These are phyloP conservation scores for Emydura subglobosa DNA, from an alignment of 2,113 vertebrate species.

Conservation along the genomic window DNA sequence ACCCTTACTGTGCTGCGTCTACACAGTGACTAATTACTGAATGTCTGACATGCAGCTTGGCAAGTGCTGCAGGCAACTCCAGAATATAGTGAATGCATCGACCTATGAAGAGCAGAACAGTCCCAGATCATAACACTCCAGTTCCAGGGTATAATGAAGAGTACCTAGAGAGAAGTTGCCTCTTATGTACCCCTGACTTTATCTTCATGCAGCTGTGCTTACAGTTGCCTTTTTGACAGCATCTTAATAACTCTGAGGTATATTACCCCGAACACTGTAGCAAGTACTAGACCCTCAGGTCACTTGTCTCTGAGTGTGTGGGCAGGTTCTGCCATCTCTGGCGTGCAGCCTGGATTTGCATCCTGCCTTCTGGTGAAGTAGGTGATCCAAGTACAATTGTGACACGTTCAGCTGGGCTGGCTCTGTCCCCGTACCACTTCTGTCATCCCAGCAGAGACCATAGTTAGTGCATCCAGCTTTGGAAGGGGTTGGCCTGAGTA, in stretches of 20 bases:
- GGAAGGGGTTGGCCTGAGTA: background rate
- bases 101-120: background rate
- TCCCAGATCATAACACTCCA: background rate
- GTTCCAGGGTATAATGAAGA: background rate
- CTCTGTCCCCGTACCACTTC: background rate
- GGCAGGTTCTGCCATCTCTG: background rate
- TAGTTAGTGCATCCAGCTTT: background rate
- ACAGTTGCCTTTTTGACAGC: background rate
- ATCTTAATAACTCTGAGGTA: background rate
- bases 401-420: background rate
- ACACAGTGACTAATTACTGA: background rate
- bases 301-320: background rate
- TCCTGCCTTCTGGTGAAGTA: background rate
- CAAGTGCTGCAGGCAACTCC: background rate
- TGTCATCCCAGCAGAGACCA: background rate
- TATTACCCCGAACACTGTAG: too few relatives aligned
- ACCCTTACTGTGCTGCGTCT: accelerated
- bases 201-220: background rate
- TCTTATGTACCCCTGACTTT: background rate
- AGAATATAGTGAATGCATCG: background rate
- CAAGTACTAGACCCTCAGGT: too few relatives aligned
- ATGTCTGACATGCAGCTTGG: background rate
- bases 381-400: background rate
- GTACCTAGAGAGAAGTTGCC: background rate
- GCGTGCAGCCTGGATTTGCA: background rate